Evolutionary conservation across 2,888 invertebrate genomes (phyloP), one percentile per base, ranked within the genome.

Genomic region (Drosophila heteroneura): DNA sequence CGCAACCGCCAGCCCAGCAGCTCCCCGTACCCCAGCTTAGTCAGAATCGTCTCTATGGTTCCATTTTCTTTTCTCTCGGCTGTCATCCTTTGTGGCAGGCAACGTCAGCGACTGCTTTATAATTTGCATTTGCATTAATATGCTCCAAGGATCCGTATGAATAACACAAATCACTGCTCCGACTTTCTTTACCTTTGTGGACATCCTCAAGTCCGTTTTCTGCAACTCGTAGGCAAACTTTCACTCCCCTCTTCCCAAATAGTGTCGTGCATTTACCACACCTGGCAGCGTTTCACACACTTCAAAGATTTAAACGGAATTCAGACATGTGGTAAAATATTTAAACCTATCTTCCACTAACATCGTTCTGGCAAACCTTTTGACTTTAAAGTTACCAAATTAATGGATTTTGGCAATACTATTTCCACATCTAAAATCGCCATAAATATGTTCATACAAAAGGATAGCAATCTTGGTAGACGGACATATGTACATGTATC

Each of bases 41-140:
- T 10, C 35, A 56, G 41, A 35, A 33, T 61, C 77, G 58, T 67
- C 60, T 52, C 47, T 64, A 47, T 73, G 82, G 60, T 57, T 81
- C 54, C 54, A 52, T 64, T 76, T 82, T 56, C 37, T 54, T 33
- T 67, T 64, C 57, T 61, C 62, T 51, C 53, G 28, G 22, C 49
- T 62, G 63, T 49, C 66, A 28, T 70, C 56, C 57, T 83, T 76
- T 65, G 66, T 76, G 71, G 65, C 51, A 44, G 47, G 14, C 71
- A 52, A 52, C 53, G 67, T 59, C 54, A 60, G 66, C 71, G 28
- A 30, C 47, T 65, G 60, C 53, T 61, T 35, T 73, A 76, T 85
- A 84, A 91, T 89, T 83, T 89, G 70, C 81, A 91, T 87, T 82
- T 84, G 83, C 80, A 86, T 86, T 82, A 89, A 81, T 86, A 81